Percentiles rank a stretch among this genome's conserved stretches.
Evolutionary conservation across 2,797 vertebrate species (phyloP).

Genomic region (Peromyscus melanophrys): DNA sequence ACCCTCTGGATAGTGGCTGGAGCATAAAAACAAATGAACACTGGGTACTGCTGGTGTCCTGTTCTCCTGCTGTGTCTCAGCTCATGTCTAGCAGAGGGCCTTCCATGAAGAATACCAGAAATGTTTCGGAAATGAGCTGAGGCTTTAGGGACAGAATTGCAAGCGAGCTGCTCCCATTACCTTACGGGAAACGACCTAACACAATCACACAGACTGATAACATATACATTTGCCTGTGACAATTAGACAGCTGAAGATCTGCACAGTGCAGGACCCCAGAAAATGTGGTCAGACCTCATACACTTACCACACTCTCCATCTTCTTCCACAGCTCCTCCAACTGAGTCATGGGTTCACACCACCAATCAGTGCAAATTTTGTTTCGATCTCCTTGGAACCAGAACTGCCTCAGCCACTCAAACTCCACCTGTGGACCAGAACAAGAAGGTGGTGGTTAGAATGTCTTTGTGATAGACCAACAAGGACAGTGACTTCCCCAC

Average conservation of each 20-base stretch:
- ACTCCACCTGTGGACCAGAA: conserved; percentile 93
- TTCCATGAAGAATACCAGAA: not conserved
- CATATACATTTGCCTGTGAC: not conserved
- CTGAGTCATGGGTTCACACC: conserved; percentile 94
- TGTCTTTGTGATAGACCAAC: not conserved
- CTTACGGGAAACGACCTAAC: not conserved
- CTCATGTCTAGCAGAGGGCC: not conserved
- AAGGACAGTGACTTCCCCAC: not conserved
- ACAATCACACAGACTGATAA: not conserved
- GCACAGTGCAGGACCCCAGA: fast-evolving
- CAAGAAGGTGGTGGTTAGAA: conserved; percentile 41
- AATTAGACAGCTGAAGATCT: not conserved
- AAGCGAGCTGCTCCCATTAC: not conserved
- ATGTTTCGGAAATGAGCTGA: not conserved
- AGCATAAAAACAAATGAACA: not conserved
- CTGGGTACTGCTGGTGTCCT: not conserved
- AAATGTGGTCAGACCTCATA: fast-evolving
- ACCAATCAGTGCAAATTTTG: conserved; percentile 96
- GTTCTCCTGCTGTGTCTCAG: too few relatives aligned
- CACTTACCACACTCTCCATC: conserved; percentile 96
- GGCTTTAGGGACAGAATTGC: not conserved
- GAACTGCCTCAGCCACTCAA: conserved; percentile 98
- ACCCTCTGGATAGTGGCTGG: not conserved
- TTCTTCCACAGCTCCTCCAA: conserved; percentile 96
- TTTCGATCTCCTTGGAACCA: conserved; percentile 98